Conservation (phyloP, 2,797 vertebrate species). For the Ficedula albicollis region DNA sequence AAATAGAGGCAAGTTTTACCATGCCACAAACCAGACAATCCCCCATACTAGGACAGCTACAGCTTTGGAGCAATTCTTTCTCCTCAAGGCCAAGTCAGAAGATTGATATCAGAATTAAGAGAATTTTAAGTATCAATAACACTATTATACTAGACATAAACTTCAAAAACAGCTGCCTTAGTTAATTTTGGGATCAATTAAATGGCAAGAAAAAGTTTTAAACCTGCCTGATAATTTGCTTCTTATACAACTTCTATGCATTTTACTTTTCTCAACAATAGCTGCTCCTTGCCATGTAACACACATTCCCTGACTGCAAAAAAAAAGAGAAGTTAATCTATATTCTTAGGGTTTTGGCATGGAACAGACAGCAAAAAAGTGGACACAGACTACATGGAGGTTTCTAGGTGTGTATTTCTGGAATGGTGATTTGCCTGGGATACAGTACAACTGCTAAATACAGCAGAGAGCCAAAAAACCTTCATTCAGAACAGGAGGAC, state of each 20-base stretch:
- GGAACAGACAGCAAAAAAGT: background rate
- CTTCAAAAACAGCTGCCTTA: background rate
- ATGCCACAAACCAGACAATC: background rate
- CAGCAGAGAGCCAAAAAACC: background rate
- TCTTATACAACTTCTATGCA: background rate
- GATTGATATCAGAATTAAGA: background rate
- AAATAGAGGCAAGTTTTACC: slow-evolving; percentile 1
- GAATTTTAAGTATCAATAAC: background rate
- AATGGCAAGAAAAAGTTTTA: background rate
- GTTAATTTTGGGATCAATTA: background rate
- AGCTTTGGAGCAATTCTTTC: background rate
- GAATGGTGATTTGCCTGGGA: background rate
- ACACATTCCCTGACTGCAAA: background rate
- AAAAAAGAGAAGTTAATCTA: background rate
- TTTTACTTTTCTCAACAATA: background rate
- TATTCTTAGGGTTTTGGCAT: background rate
- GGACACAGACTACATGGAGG: background rate
- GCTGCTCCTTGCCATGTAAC: background rate
- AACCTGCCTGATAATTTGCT: background rate
- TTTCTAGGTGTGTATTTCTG: background rate
- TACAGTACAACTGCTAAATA: background rate
- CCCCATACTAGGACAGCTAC: background rate
- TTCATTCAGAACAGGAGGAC: background rate
- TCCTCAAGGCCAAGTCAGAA: background rate
- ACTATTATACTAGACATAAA: background rate